A percentile compares a stretch with the other conserved stretches of the same genome.
These are phyloP conservation scores for Prietella phreatophila DNA, from an alignment of 2,113 vertebrate species.

Conservation along the genomic window DNA sequence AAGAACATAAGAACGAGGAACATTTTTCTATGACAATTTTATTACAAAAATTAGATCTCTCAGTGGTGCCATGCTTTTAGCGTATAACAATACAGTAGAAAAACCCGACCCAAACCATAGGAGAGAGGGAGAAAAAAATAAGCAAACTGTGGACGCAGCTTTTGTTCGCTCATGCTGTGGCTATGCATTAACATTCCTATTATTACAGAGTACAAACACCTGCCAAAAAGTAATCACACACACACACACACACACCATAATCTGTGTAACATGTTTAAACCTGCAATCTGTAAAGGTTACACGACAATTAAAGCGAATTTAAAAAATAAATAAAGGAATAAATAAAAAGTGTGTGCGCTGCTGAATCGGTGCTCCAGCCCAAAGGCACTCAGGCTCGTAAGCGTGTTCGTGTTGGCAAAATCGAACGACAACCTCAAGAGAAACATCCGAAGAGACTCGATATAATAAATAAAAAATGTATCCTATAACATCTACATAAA, in stretches of 20 bases:
- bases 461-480: neutral
- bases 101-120: constrained; percentile 75
- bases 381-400: constrained; percentile 82
- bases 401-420: constrained; percentile 78
- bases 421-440: constrained; percentile 72
- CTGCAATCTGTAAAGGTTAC: constrained; percentile 54
- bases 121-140: constrained; percentile 52
- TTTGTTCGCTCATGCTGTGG: constrained; percentile 77
- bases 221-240: constrained; percentile 52
- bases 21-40: constrained; percentile 78
- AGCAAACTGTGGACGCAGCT: constrained; percentile 70
- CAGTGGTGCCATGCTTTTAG: constrained; percentile 79
- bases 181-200: constrained; percentile 76
- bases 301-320: constrained; percentile 55
- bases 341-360: constrained; percentile 58
- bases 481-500: neutral
- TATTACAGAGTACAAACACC: constrained; percentile 79
- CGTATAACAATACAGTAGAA: constrained; percentile 83
- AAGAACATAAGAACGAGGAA: constrained; percentile 40
- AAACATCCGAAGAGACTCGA: constrained; percentile 65
- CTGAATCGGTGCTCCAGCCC: constrained; percentile 75
- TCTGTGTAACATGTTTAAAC: constrained; percentile 69
- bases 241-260: constrained; percentile 58
- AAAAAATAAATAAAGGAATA: neutral
- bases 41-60: constrained; percentile 82